phyloP scores from a whole-genome alignment of 2,888 invertebrate species.

The Helleia helle region DNA sequence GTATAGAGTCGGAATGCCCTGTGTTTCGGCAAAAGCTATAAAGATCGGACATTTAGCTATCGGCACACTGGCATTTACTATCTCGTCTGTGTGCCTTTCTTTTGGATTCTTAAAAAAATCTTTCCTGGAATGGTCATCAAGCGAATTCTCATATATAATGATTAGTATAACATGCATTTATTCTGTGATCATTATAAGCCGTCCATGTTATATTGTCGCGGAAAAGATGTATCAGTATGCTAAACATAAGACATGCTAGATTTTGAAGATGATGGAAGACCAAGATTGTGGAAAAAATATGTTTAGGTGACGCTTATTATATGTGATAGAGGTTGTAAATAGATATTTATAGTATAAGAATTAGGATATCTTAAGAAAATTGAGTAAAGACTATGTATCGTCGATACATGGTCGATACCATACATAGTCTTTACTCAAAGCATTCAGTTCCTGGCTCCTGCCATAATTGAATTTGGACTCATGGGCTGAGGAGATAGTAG shows the following conservation, averaged over 20 bases:
- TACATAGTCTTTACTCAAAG: no score
- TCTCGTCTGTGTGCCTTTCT: conserved; percentile 24
- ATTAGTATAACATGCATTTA: conserved; percentile 22
- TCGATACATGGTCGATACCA: no score
- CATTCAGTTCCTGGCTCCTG: no score
- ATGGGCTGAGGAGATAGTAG: no score
- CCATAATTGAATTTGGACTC: no score
- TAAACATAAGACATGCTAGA: conserved; percentile 17
- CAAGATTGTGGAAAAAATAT: no score
- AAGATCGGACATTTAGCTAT: conserved; percentile 24
- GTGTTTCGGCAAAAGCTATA: conserved; percentile 16
- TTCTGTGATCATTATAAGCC: conserved; percentile 19
- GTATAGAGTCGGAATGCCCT: conserved; percentile 19
- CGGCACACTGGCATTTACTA: conserved; percentile 22
- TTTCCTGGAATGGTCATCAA: conserved; percentile 26
- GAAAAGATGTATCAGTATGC: conserved; percentile 13
- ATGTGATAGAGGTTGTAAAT: not conserved
- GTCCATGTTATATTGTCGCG: conserved; percentile 16
- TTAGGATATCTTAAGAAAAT: no score
- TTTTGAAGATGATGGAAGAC: conserved; percentile 2
- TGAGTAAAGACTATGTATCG: no score
- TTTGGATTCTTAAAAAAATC: conserved; percentile 25
- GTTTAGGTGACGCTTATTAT: not conserved
- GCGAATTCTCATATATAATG: conserved; percentile 22
- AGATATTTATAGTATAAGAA: no score